A percentile compares a stretch with the other conserved stretches of the same genome.
Evolutionary conservation across 2,113 vertebrate species (phyloP).

Genomic region (Naja naja): DNA sequence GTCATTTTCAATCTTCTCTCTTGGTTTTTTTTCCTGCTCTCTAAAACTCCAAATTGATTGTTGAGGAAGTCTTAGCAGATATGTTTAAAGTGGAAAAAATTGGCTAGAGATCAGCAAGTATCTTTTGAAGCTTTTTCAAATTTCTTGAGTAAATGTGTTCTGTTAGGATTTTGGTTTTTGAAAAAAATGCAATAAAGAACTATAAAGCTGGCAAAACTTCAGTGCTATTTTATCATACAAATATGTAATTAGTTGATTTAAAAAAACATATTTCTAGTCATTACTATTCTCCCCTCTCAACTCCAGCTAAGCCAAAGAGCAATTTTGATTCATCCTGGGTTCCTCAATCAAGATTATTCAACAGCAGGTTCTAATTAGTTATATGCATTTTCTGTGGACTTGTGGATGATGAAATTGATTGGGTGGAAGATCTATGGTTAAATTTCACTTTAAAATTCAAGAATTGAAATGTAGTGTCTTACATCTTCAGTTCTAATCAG

Average conservation of each 20-base stretch:
- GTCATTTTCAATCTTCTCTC: neutral
- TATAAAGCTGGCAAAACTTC: conserved; percentile 49
- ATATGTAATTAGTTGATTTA: conserved; percentile 50
- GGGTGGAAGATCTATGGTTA: neutral
- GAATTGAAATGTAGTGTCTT: neutral
- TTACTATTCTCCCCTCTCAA: conserved; percentile 17
- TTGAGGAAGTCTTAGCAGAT: neutral
- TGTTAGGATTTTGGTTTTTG: conserved; percentile 55
- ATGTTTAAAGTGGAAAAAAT: neutral
- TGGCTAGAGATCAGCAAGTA: conserved; percentile 34
- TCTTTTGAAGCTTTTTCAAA: conserved; percentile 49
- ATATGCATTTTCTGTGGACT: neutral
- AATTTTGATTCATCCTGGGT: conserved; percentile 33
- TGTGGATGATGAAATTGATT: neutral
- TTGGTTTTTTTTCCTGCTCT: neutral
- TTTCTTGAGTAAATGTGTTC: conserved; percentile 49
- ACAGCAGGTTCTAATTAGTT: rapidly evolving
- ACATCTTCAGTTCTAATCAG: neutral
- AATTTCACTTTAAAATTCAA: neutral
- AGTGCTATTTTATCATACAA: conserved; percentile 50
- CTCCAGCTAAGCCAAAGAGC: conserved; percentile 2
- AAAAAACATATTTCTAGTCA: conserved; percentile 29
- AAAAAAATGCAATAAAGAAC: conserved; percentile 46
- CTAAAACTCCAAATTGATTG: neutral
- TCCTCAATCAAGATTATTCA: neutral